A percentile compares a stretch with the other conserved stretches of the same genome.
These are phyloP conservation scores for Prorops nasuta DNA, from an alignment of 1,140 invertebrate genomes.

Conservation along the genomic window DNA sequence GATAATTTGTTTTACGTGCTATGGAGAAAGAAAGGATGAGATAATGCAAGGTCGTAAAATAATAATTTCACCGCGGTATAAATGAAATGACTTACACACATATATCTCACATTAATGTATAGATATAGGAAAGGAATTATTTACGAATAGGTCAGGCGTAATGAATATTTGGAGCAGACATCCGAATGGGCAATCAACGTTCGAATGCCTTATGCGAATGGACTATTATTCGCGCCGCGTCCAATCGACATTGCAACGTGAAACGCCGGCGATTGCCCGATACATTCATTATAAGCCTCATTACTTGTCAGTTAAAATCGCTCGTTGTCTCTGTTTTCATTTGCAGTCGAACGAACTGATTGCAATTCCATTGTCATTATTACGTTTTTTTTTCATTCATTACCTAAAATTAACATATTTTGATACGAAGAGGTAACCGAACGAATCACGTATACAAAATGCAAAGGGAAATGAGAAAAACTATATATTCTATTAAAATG, in stretches of 20 bases:
- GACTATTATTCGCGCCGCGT: constrained; percentile 39
- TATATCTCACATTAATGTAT: no score
- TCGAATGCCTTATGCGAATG: constrained; percentile 38
- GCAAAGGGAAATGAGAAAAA: no score
- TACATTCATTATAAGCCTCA: constrained; percentile 50
- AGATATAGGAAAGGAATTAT: no score
- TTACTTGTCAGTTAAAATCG: constrained; percentile 43
- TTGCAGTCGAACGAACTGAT: constrained; percentile 29
- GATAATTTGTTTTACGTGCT: no score
- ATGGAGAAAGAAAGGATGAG: no score
- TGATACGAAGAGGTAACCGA: no score
- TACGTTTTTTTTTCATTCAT: background rate
- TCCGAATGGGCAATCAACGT: constrained; percentile 43
- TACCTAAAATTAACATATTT: no score
- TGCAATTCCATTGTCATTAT: constrained; percentile 14
- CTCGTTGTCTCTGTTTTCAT: constrained; percentile 40
- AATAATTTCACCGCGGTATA: no score
- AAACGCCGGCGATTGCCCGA: constrained; percentile 42
- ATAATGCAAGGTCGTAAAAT: no score
- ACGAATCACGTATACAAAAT: no score
- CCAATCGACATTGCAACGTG: constrained; percentile 41
- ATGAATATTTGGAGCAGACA: constrained; percentile 29
- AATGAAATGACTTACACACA: no score
- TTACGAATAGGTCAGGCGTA: constrained; percentile 31
- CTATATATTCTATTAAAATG: no score